Evolutionary conservation across 2,113 vertebrate genomes (phyloP).

Genomic region (Urocolius indicus): DNA sequence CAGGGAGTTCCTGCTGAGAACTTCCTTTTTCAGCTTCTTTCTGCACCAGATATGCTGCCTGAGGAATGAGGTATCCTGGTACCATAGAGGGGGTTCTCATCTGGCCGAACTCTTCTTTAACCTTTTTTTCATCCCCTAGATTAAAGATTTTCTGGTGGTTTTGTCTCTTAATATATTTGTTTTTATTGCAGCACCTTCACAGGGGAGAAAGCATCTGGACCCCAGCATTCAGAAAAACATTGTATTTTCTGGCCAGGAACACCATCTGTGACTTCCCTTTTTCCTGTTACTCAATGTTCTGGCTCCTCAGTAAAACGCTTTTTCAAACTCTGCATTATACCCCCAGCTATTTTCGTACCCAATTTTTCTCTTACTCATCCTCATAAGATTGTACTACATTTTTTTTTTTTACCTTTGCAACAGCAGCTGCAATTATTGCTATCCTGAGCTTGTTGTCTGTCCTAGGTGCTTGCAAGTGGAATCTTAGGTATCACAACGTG

Average conservation of each 20-base stretch:
- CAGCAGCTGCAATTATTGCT: rapidly evolving
- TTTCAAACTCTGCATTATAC: rapidly evolving
- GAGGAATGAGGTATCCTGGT: too few species aligned
- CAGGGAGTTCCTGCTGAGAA: too few species aligned
- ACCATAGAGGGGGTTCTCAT: too few species aligned
- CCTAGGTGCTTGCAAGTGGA: rapidly evolving
- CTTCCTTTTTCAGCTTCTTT: too few species aligned
- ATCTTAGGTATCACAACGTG: rapidly evolving
- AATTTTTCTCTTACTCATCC: rapidly evolving
- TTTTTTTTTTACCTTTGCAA: rapidly evolving
- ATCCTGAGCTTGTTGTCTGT: rapidly evolving
- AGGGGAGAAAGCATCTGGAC: rapidly evolving
- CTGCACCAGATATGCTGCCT: too few species aligned
- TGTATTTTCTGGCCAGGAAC: rapidly evolving
- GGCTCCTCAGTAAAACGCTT: rapidly evolving
- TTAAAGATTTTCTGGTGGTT: rapidly evolving
- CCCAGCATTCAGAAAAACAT: rapidly evolving
- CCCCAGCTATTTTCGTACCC: rapidly evolving
- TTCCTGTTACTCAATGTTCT: rapidly evolving
- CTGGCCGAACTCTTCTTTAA: too few species aligned
- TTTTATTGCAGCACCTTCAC: rapidly evolving
- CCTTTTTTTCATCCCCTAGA: too few species aligned
- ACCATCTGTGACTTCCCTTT: rapidly evolving
- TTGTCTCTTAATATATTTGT: rapidly evolving
- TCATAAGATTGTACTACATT: rapidly evolving